Evolutionary conservation across 2,113 vertebrate species (phyloP), one percentile per base, ranked within the genome.

Genomic region (Colius striatus): DNA sequence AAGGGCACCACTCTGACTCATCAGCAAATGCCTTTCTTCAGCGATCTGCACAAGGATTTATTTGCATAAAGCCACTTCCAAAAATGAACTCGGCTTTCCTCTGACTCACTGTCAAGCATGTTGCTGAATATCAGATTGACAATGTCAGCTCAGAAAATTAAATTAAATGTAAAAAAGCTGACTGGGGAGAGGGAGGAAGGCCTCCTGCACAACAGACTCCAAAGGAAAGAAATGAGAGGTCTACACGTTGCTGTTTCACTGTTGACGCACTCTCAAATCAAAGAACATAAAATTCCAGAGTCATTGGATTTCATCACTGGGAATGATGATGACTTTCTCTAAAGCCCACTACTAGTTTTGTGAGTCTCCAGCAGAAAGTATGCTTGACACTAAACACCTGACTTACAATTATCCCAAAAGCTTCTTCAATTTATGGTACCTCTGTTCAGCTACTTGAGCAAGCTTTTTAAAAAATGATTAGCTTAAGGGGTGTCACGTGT

Each of bases 11-110:
- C 84, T 84, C n/a, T 65, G 89, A 95, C 71, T 86, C 87, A 97
- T 87, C 96, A 96, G 94, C 90, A 96, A 94, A 70, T 76, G 97
- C 65, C 84, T 95, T 71, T 11, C 85, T 70, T 86, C 95, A 95
- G 93, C 12, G 4, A 74, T 29, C 91, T 51, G 65, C 61, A 51
- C 7, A 0, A 75, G 87, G 50, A 80, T 61, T 53, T 76, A 94
- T 97, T 63, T 97, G 88, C 94, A 97, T 87, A 77, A 97, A 96
- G 93, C 89, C 96, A 96, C 96, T 97, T 96, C 84, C 94, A 94
- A 73, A 97, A 96, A 96, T 96, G 88, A 97, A 91, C 76, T 93
- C 12, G 0, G 75, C 85, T 94, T 87, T 68, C 84, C 87, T 94
- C 87, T 8, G 54, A 89, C 94, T 95, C 88, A 73, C 95, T 92